Base-by-base conservation (phyloP, 2,888 invertebrate species). In the Agrochola macilenta region DNA sequence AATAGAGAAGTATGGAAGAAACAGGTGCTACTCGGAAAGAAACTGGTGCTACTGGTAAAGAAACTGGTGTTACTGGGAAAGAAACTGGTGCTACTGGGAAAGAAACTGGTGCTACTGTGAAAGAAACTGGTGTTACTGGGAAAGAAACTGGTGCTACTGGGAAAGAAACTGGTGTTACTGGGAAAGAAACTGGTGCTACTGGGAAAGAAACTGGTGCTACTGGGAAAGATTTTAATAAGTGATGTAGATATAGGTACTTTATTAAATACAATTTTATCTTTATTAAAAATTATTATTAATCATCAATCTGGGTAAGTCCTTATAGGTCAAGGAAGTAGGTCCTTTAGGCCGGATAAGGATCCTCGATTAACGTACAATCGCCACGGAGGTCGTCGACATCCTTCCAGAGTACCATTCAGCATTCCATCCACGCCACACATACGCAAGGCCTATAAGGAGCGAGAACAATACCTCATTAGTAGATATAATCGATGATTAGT, bases 401-500 rank as follows among this genome's bases (percentile, higher is more conserved):
- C 63, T 69, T 65, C 12, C 49, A 39, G 26, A 54, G 23, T 14
- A 65, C 30, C 61, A 30, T 54, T 87, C 68, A 76, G 49, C 76
- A 87, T 84, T 82, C 79, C 12, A 60, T 11, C 23, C 84, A 78
- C 70, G 23, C 9, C n/a, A n/a, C 63, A 54, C 66, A 76, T 69
- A 61, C 26, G 30, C n/a, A 35, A 66, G 3, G 17, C 57, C 66
- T 49, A 68, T 73, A 69, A 65, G 20, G 79, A 77, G 39, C 20
- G 60, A 74, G 76, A 85, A 90, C 90, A 90, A 90, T 90, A 77
- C 81, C 74, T 88, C 89, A 88, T 90, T 89, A 89, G 73, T 65
- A 76, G 84, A 86, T 83, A 79, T 65, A 81, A 89, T 87, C 79
- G 77, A 74, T 79, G 69, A 84, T 89, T 89, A 89, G 63, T 70